Percentiles rank a stretch among this genome's conserved stretches.
These are phyloP conservation scores for Galaxea fascicularis DNA, from an alignment of 92 coral and sea anemone species.

Conservation along the genomic window DNA sequence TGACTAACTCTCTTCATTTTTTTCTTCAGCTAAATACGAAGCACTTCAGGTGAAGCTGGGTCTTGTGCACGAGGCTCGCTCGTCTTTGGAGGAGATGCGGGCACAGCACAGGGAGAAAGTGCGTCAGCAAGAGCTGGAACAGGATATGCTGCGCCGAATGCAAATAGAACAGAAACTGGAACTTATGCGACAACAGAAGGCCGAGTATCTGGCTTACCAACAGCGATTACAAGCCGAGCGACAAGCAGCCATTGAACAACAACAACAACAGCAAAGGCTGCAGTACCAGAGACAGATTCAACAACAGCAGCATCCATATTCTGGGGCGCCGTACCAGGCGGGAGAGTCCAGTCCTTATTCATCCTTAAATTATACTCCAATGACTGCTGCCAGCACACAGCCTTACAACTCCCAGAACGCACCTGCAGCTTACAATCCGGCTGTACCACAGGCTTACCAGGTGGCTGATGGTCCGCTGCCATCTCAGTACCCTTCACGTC, in stretches of 20 bases:
- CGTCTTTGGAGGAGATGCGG: constrained; percentile 82
- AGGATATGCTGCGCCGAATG: constrained; percentile 97
- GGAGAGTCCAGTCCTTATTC: constrained; percentile 82
- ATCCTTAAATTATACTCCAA: constrained; percentile 66
- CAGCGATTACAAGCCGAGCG: constrained; percentile 91
- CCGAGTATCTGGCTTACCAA: constrained; percentile 94
- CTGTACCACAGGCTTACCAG: constrained; percentile 64
- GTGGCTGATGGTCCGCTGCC: constrained; percentile 59
- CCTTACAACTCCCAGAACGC: constrained; percentile 52
- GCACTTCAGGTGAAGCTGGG: constrained; percentile 87
- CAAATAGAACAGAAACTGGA: constrained; percentile 98
- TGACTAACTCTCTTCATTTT: too few relatives aligned
- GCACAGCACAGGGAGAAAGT: constrained; percentile 96
- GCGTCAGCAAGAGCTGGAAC: constrained; percentile 97
- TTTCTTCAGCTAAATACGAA: constrained; percentile 81
- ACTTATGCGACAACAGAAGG: constrained; percentile 96
- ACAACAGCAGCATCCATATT: constrained; percentile 46
- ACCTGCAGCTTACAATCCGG: constrained; percentile 47
- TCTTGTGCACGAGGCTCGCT: constrained; percentile 86
- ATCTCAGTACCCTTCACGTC: constrained; percentile 56
- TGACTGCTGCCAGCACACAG: constrained; percentile 25
- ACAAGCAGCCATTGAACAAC: constrained; percentile 94
- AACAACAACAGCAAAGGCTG: constrained; percentile 67
- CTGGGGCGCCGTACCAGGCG: constrained; percentile 36
- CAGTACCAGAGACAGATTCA: constrained; percentile 61